phyloP scores from a whole-genome alignment of 2,888 invertebrate genomes.

The Hypercompe scribonia region DNA sequence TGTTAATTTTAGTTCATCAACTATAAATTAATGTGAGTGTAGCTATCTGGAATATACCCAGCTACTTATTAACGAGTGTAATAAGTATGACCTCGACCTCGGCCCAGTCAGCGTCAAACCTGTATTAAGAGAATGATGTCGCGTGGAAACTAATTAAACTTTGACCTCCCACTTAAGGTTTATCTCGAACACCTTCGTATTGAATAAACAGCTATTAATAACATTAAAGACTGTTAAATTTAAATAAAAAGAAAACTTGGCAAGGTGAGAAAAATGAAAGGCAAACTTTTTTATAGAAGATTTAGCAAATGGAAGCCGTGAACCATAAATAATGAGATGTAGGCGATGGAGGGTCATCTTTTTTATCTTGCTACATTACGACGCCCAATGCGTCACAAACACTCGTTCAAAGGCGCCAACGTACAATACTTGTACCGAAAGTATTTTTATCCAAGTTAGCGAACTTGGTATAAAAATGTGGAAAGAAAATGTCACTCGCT shows the following conservation, averaged over 20 bases:
- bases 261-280: slow-evolving; percentile 38
- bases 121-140: slow-evolving; percentile 65
- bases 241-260: slow-evolving; percentile 39
- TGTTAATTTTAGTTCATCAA: background rate
- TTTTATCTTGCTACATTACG: slow-evolving; percentile 64
- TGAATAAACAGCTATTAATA: slow-evolving; percentile 43
- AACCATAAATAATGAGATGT: slow-evolving; percentile 73
- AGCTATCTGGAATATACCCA: slow-evolving; percentile 27
- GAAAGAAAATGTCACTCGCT: slow-evolving; percentile 13
- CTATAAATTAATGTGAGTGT: background rate
- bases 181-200: slow-evolving; percentile 42
- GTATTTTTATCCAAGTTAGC: slow-evolving; percentile 18
- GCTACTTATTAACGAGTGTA: slow-evolving; percentile 66
- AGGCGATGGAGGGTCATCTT: slow-evolving; percentile 63
- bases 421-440: slow-evolving; percentile 16
- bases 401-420: slow-evolving; percentile 36
- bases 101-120: slow-evolving; percentile 46
- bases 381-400: slow-evolving; percentile 58
- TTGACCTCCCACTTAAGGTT: slow-evolving; percentile 62
- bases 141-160: slow-evolving; percentile 77
- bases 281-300: slow-evolving; percentile 53
- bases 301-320: slow-evolving; percentile 65
- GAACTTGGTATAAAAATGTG: slow-evolving; percentile 8
- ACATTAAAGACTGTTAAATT: slow-evolving; percentile 33
- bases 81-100: slow-evolving; percentile 73